Conservation (phyloP, 2,113 vertebrate species). For the Pterocles burchelli region DNA sequence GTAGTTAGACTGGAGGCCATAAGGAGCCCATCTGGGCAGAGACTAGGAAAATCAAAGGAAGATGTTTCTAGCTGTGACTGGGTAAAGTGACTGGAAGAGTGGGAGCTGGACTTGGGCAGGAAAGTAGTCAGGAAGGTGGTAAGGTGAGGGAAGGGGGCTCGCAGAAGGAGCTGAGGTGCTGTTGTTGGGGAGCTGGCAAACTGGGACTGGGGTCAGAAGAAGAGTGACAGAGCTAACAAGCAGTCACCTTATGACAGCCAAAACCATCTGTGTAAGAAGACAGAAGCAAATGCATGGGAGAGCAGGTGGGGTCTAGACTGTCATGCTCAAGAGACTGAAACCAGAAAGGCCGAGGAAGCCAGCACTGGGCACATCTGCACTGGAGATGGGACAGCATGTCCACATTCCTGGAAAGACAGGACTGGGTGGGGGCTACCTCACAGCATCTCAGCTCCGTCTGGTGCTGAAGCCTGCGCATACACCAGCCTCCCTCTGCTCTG, state of each 20-base stretch:
- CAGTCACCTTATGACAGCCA: background rate
- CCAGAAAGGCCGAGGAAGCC: background rate
- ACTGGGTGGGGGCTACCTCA: background rate
- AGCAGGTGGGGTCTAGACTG: background rate
- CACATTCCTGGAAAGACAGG: background rate
- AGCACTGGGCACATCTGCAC: background rate
- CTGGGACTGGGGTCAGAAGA: background rate
- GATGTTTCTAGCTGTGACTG: background rate
- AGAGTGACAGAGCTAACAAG: background rate
- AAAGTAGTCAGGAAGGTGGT: background rate
- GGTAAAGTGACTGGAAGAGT: background rate
- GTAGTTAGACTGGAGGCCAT: background rate
- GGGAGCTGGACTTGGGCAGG: background rate
- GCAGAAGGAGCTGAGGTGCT: background rate
- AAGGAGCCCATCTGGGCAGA: background rate
- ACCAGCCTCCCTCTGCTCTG: accelerated
- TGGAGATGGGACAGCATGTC: background rate
- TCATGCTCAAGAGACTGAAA: accelerated
- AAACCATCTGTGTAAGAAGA: background rate
- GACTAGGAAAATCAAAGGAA: background rate
- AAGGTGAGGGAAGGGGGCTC: background rate
- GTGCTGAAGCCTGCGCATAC: background rate
- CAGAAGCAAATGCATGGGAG: background rate
- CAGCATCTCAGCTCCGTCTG: background rate
- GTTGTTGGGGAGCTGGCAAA: background rate